Base-by-base conservation (phyloP, 2,113 vertebrate genomes). In the Anolis sagrei region DNA sequence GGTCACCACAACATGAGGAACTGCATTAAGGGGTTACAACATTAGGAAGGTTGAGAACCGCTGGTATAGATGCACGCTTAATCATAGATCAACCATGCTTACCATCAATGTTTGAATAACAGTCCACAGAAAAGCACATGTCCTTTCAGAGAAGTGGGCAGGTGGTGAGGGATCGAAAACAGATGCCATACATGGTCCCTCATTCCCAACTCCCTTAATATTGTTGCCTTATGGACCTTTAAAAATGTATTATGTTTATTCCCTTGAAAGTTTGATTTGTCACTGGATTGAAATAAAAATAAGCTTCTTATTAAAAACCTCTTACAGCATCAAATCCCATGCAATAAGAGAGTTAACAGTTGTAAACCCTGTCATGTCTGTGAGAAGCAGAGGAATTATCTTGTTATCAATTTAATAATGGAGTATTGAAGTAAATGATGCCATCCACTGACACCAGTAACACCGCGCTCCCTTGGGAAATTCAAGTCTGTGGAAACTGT, bases 321-420 rank as follows among this genome's bases (percentile, higher is more conserved):
- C 91, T 94, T 90, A 94, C 91, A 95, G 96, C 92, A 96, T 94
- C 87, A 95, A 96, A 95, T 94, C 93, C 93, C 92, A 88, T 92
- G 93, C 94, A 96, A 94, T 96, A 95, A 95, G 94, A 94, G 94
- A 95, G 94, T 95, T 96, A 96, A 96, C 95, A 95, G 95, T 93
- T 95, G 93, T 94, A 94, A 96, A 96, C 94, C 94, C 95, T 95
- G 96, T 95, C 93, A 95, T 95, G 96, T 96, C 96, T 96, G 95
- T 82, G 90, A 94, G 96, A 96, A 96, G 95, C 96, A 95, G 91
- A 95, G 95, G 96, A 96, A 97, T 95, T 96, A 98, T 97, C 97
- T 98, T 96, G 96, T 98, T 98, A 98, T 97, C 97, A 96, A 96
- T 97, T 97, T 97, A 97, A 97, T 97, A 97, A 97, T 94, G 94